These are phyloP conservation scores for Erpetoichthys calabaricus DNA, from an alignment of 2,797 vertebrate species.

Conservation along the genomic window DNA sequence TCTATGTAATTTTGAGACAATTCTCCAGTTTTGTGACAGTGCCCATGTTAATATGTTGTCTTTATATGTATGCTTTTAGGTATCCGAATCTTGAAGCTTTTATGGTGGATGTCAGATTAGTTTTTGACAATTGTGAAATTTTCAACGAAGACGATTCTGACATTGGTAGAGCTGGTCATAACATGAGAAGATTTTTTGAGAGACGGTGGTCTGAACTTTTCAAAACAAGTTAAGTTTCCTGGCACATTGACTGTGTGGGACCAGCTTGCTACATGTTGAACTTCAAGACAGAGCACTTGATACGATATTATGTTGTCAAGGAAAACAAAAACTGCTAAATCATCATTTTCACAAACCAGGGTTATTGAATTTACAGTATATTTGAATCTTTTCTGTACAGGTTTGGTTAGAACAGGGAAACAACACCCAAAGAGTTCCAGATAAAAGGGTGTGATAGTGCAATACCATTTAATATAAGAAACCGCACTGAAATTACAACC, in stretches of 20 bases:
- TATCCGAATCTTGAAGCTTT: constrained; percentile 91
- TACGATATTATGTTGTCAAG: constrained; percentile 21
- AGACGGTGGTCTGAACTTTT: constrained; percentile 96
- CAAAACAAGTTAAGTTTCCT: constrained; percentile 72
- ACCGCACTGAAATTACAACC: constrained; percentile 92
- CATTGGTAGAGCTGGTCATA: constrained; percentile 93
- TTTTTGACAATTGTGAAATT: constrained; percentile 98
- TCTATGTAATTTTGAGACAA: too few species aligned
- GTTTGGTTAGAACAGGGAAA: constrained; percentile 76
- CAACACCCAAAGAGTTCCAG: constrained; percentile 91
- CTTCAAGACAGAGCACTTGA: constrained; percentile 39
- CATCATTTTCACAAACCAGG: constrained; percentile 40
- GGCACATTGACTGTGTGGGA: constrained; percentile 39
- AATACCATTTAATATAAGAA: constrained; percentile 71
- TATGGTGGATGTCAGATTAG: constrained; percentile 91
- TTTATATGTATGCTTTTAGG: constrained; percentile 38
- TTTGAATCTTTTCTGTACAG: constrained; percentile 61
- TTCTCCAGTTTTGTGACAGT: too few species aligned
- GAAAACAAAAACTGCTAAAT: constrained; percentile 39
- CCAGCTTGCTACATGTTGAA: constrained; percentile 58
- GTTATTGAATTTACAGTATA: constrained; percentile 46
- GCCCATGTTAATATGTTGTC: too few species aligned
- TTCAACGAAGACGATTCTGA: constrained; percentile 99
- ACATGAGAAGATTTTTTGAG: constrained; percentile 97
- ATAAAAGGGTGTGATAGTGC: constrained; percentile 84